Evolutionary conservation across 1,140 invertebrate genomes (phyloP).

Genomic region (Paracyclopina nana): DNA sequence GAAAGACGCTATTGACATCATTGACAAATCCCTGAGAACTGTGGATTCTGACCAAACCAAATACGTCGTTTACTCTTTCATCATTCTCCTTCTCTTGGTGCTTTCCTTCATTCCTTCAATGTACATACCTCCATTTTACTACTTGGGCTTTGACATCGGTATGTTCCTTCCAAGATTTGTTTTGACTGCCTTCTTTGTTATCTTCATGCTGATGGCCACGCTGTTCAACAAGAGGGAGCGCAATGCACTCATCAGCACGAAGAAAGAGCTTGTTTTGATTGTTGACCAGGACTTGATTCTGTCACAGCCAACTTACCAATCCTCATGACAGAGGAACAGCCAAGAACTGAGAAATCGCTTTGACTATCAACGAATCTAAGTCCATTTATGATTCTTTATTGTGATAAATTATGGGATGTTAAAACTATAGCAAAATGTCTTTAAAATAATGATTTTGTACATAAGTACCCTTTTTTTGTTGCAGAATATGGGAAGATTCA

Average conservation of each 20-base stretch:
- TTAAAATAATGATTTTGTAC: background rate
- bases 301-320: background rate
- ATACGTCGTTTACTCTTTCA: background rate
- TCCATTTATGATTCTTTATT: background rate
- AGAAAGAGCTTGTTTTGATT: background rate
- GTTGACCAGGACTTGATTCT: constrained; percentile 6
- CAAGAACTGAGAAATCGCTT: background rate
- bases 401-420: background rate
- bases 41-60: background rate
- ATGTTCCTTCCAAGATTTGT: constrained; percentile 5
- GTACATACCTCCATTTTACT: background rate
- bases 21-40: background rate
- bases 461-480: background rate
- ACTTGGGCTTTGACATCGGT: background rate
- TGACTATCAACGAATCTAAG: background rate
- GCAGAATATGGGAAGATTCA: constrained; percentile 1
- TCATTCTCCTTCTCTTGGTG: background rate
- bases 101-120: constrained; percentile 1
- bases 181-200: constrained; percentile 1
- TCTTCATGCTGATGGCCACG: constrained; percentile 4
- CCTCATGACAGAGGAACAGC: background rate
- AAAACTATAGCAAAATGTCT: background rate
- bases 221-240: constrained; percentile 5
- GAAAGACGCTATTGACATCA: constrained; percentile 1
- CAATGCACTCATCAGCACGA: constrained; percentile 6